Base-by-base conservation (phyloP, 2,888 invertebrate species). In the Catocala fraxini region DNA sequence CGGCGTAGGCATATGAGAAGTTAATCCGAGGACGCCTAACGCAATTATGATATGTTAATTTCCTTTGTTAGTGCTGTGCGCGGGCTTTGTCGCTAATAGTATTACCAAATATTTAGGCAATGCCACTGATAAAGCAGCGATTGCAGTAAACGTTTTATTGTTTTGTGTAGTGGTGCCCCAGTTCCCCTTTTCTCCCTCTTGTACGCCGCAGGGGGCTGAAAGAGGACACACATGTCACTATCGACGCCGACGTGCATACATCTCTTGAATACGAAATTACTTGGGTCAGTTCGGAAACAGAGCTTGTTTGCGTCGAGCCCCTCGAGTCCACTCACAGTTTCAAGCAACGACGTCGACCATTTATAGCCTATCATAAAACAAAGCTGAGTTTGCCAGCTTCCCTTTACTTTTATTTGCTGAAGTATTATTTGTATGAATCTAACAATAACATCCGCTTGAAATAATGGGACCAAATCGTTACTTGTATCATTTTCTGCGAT, bases 11-110 rank as follows among this genome's bases (percentile, higher is more conserved):
- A 75, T 80, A 83, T 80, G 80, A 81, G 81, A 82, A 84, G 76
- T 81, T 81, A 83, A 89, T 85, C 85, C 79, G 72, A 81, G 78
- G 80, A 79, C 79, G 78, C 71, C 77, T 82, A 85, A 85, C 80
- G 73, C 77, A 84, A 87, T 87, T 87, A 84, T 73, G 68, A 77
- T 85, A 88, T 85, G 85, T 83, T 86, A 87, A 86, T 86, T 85
- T 77, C 42, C 71, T 73, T 83, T 85, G 82, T 84, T 82, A 75
- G 73, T 78, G 68, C 73, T 76, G 69, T 70, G 72, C 58, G 71
- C 60, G 59, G 66, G 63, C 43, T 39, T 39, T 39, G 25, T 25
- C 25, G 59, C 71, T 76, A 81, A 77, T 74, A 63, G 74, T 66
- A 72, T 80, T 79, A 72, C 70, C 68, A 79, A 81, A 80, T 68